These are phyloP conservation scores for Syngnathoides biaculeatus DNA, from an alignment of 2,113 vertebrate genomes.

Conservation along the genomic window DNA sequence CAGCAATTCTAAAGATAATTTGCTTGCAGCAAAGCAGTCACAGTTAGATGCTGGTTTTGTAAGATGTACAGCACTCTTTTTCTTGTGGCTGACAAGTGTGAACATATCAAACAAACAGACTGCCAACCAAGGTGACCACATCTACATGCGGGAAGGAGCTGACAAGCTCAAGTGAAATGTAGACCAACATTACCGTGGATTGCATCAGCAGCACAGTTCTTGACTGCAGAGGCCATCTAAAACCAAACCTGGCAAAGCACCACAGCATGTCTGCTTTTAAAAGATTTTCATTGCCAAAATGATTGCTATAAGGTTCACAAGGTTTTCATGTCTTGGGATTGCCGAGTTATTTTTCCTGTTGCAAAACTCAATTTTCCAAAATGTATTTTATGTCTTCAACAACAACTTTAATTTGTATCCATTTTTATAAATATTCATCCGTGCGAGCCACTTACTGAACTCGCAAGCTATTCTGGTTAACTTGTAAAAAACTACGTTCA, in stretches of 20 bases:
- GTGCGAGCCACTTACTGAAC: slow-evolving; percentile 29
- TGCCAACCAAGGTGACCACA: slow-evolving; percentile 16
- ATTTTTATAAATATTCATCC: slow-evolving; percentile 30
- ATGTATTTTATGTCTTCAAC: slow-evolving; percentile 35
- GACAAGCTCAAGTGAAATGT: slow-evolving; percentile 35
- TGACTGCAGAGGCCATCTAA: slow-evolving; percentile 24
- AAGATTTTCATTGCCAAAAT: slow-evolving; percentile 28
- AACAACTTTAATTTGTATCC: slow-evolving; percentile 16
- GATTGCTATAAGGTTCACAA: slow-evolving; percentile 29
- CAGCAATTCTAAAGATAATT: slow-evolving; percentile 41
- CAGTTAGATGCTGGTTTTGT: background rate
- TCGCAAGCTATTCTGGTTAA: slow-evolving; percentile 45
- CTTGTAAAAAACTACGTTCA: slow-evolving; percentile 41
- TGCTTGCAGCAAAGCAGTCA: background rate
- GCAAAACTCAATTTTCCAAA: slow-evolving; percentile 37
- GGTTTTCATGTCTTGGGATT: slow-evolving; percentile 22
- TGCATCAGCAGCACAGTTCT: slow-evolving; percentile 51
- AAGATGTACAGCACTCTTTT: background rate
- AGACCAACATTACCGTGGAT: slow-evolving; percentile 44
- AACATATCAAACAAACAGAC: background rate
- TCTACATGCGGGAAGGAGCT: slow-evolving; percentile 44
- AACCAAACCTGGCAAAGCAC: slow-evolving; percentile 26
- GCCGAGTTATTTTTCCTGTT: slow-evolving; percentile 22
- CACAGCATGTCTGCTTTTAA: slow-evolving; percentile 24
- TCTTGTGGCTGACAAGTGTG: slow-evolving; percentile 17